These are phyloP conservation scores for Pandemis heparana DNA, from an alignment of 2,888 invertebrate genomes.

Conservation along the genomic window DNA sequence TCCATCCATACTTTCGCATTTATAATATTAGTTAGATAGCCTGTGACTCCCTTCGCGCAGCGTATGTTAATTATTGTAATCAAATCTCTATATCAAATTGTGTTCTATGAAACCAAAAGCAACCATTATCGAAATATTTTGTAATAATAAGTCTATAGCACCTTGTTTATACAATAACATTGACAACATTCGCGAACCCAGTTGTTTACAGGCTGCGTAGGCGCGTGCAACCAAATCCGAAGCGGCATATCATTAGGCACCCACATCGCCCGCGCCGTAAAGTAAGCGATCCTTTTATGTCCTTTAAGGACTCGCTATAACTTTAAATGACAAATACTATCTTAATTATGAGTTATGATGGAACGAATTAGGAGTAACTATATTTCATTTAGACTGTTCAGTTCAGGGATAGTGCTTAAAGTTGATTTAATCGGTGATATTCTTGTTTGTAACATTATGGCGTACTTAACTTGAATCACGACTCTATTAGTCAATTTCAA, in stretches of 20 bases:
- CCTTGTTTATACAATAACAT: constrained; percentile 8
- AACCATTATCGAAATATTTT: no score
- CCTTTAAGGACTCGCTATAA: constrained; percentile 11
- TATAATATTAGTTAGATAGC: no score
- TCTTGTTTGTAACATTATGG: no score
- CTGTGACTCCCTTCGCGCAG: no score
- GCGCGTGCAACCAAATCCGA: constrained; percentile 36
- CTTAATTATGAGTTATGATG: constrained; percentile 18
- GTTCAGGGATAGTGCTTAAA: background rate
- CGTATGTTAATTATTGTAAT: no score
- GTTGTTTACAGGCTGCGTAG: constrained; percentile 25
- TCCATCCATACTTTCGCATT: no score
- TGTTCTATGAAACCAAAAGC: no score
- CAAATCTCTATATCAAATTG: no score
- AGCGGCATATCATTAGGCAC: constrained; percentile 10
- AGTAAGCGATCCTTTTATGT: constrained; percentile 34
- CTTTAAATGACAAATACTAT: background rate
- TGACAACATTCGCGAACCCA: constrained; percentile 16
- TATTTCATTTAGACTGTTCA: background rate
- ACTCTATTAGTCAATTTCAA: no score
- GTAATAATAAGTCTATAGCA: no score
- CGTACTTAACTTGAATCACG: no score
- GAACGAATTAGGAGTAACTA: background rate
- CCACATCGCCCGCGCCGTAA: constrained; percentile 7
- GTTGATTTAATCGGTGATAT: no score